Percentiles rank a stretch among this genome's conserved stretches.
Conservation (phyloP, 2,888 invertebrate species). For the Andrena bucephala region DNA sequence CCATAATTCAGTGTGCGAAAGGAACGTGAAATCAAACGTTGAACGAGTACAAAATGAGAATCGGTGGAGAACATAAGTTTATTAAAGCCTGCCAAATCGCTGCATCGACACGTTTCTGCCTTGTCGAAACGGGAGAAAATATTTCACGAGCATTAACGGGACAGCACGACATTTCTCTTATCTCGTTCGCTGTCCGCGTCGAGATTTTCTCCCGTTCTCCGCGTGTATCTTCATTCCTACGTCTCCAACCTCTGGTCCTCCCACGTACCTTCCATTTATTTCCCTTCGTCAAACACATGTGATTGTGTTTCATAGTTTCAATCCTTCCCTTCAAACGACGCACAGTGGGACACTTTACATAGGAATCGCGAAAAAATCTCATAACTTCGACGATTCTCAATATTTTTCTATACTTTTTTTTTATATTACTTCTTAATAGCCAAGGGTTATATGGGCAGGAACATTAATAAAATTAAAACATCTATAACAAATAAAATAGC, state of each 20-base stretch:
- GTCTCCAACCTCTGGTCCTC: constrained; percentile 32
- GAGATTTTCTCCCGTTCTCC: constrained; percentile 51
- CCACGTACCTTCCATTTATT: constrained; percentile 33
- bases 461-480: too few species aligned
- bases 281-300: background rate
- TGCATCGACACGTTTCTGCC: constrained; percentile 29
- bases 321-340: constrained; percentile 14
- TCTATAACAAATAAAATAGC: too few species aligned
- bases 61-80: constrained; percentile 17
- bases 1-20: background rate
- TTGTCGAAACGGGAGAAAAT: constrained; percentile 26
- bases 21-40: constrained; percentile 4
- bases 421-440: too few species aligned
- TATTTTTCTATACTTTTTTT: too few species aligned
- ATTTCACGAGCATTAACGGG: constrained; percentile 48
- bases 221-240: constrained; percentile 53
- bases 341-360: too few species aligned
- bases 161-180: constrained; percentile 58
- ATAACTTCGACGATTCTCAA: too few species aligned
- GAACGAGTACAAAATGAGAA: background rate
- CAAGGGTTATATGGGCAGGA: too few species aligned
- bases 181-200: constrained; percentile 38
- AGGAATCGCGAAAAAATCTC: too few species aligned
- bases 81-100: constrained; percentile 37
- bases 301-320: constrained; percentile 40